Evolutionary conservation across 1,140 invertebrate species (phyloP).

Genomic region (Pteromalus puparum): DNA sequence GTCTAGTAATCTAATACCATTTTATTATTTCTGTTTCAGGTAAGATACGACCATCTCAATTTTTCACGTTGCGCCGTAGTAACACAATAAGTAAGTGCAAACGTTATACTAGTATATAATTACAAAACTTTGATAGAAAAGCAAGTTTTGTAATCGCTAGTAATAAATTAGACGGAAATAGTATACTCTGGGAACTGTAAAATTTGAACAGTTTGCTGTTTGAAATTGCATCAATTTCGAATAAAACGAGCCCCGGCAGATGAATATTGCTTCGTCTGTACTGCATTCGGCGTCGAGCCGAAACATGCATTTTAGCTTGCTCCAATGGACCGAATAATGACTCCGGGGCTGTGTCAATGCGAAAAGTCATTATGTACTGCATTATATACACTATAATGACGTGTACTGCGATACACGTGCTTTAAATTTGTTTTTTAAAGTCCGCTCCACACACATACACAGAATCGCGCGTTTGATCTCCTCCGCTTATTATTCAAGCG

Average conservation of each 20-base stretch:
- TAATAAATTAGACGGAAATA: neutral
- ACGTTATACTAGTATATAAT: too few species aligned
- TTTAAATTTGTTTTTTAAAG: neutral
- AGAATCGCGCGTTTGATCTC: too few species aligned
- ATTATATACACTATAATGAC: conserved; percentile 36
- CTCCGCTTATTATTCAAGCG: too few species aligned
- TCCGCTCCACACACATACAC: too few species aligned
- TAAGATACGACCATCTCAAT: neutral
- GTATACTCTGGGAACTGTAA: neutral
- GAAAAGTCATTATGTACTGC: conserved; percentile 29
- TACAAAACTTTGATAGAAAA: too few species aligned
- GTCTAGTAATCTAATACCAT: neutral
- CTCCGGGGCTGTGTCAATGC: neutral
- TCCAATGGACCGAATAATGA: conserved; percentile 40
- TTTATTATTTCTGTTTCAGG: conserved; percentile 3
- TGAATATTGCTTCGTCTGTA: conserved; percentile 8
- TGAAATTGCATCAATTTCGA: conserved; percentile 17
- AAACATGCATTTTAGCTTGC: conserved; percentile 21
- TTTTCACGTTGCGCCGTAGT: too few species aligned
- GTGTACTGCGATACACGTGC: neutral
- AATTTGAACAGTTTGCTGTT: neutral
- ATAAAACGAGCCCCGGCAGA: neutral
- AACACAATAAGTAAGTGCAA: too few species aligned
- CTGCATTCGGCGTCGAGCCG: neutral
- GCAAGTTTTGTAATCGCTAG: neutral